These are phyloP conservation scores for Gallinago solitaria DNA, from an alignment of 2,797 vertebrate species.

Conservation along the genomic window DNA sequence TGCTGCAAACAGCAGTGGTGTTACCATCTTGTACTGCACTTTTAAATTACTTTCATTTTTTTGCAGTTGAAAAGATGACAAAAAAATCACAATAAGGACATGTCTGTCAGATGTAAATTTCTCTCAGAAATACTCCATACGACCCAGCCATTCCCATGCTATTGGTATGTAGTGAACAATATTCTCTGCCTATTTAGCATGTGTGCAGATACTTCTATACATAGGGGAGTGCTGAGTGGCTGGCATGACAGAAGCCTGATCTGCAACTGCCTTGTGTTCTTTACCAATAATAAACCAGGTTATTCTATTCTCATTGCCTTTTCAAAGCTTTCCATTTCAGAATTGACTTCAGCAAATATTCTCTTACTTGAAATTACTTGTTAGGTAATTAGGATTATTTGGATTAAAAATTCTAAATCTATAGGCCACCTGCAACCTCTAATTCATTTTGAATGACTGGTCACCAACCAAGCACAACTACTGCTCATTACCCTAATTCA, in stretches of 20 bases:
- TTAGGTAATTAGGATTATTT: neutral
- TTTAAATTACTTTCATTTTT: neutral
- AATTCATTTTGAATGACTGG: neutral
- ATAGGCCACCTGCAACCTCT: neutral
- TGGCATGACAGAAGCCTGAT: neutral
- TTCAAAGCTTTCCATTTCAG: neutral
- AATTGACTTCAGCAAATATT: neutral
- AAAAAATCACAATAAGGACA: neutral
- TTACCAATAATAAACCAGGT: neutral
- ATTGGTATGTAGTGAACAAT: neutral
- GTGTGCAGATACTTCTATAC: neutral
- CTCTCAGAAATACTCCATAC: neutral
- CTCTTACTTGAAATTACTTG: neutral
- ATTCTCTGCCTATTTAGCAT: neutral
- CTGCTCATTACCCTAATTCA: neutral
- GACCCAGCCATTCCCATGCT: neutral
- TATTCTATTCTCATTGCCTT: neutral
- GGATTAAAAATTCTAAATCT: neutral
- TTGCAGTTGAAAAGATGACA: neutral
- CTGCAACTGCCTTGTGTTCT: neutral
- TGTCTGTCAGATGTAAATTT: neutral
- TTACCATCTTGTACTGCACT: neutral
- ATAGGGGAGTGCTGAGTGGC: neutral
- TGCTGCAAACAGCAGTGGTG: neutral
- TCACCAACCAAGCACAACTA: neutral